Conservation (phyloP, 92 coral and sea anemone genomes). For the Epizoanthus ramosus region DNA sequence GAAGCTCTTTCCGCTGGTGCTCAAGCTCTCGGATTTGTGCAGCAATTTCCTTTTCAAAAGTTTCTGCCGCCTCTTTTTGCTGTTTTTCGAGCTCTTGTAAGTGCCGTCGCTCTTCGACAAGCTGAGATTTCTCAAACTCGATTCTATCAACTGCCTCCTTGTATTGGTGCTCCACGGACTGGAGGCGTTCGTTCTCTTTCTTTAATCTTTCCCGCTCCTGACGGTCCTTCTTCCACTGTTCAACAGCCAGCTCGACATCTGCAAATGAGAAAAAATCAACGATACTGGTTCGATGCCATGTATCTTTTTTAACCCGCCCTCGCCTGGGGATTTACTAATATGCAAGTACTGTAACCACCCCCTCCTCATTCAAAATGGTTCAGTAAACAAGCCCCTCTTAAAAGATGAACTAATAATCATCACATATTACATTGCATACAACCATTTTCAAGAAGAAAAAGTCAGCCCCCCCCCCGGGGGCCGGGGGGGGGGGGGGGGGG, state of each 20-base stretch:
- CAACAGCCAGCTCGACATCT: constrained; percentile 99
- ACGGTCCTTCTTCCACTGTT: constrained; percentile 93
- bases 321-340: too few species aligned
- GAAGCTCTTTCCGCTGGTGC: constrained; percentile 80
- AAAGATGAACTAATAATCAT: too few species aligned
- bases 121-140: constrained; percentile 89
- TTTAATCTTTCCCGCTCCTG: constrained; percentile 92
- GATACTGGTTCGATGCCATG: background rate
- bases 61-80: constrained; percentile 92
- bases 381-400: too few species aligned
- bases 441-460: too few species aligned
- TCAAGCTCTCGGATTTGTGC: constrained; percentile 93
- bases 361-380: too few species aligned
- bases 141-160: constrained; percentile 85
- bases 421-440: too few species aligned
- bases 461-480: too few species aligned
- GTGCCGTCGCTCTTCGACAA: constrained; percentile 85
- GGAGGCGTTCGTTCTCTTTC: constrained; percentile 89
- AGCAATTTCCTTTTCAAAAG: constrained; percentile 92
- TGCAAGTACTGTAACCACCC: too few species aligned
- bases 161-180: constrained; percentile 84
- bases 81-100: constrained; percentile 83
- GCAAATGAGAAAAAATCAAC: constrained; percentile 13
- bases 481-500: too few species aligned
- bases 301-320: too few species aligned